A percentile compares a stretch with the other conserved stretches of the same genome.
phyloP scores from a whole-genome alignment of 2,888 invertebrate genomes.

The Drosophila borborema region DNA sequence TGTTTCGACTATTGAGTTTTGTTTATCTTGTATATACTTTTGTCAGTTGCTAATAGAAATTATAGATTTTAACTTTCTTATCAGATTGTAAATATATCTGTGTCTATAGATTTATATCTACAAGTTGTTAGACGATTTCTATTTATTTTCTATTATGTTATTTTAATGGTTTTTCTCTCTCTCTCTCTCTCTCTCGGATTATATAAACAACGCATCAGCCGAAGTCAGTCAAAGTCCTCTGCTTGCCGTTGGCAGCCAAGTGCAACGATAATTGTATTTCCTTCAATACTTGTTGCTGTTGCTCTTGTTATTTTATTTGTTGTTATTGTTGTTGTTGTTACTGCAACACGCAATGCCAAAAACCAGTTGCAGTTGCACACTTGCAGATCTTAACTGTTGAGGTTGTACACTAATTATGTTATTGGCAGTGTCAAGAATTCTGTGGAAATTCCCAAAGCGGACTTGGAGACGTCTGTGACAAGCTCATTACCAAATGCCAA shows the following conservation, averaged over 20 bases:
- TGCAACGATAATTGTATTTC: constrained; percentile 63
- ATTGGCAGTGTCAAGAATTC: constrained; percentile 4
- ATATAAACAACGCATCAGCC: constrained; percentile 30
- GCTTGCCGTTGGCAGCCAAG: constrained; percentile 56
- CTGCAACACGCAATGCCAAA: constrained; percentile 37
- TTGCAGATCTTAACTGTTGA: constrained; percentile 1
- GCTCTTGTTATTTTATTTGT: no score
- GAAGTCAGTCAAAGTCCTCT: constrained; percentile 49
- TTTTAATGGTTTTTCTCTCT: neutral
- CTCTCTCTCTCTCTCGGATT: constrained; percentile 10
- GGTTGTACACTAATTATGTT: neutral
- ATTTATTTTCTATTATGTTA: no score
- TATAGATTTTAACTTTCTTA: no score
- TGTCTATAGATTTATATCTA: no score
- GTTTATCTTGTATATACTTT: no score
- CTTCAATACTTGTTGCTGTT: constrained; percentile 36
- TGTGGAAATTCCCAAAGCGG: constrained; percentile 3
- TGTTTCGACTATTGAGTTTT: no score
- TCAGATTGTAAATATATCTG: no score
- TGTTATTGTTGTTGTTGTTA: neutral
- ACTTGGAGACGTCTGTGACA: constrained; percentile 4
- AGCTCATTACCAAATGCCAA: constrained; percentile 5
- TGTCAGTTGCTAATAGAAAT: no score
- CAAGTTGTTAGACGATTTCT: no score
- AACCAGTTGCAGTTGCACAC: neutral